These are phyloP conservation scores for Syrmaticus mikado DNA, from an alignment of 2,113 vertebrate genomes.

Conservation along the genomic window DNA sequence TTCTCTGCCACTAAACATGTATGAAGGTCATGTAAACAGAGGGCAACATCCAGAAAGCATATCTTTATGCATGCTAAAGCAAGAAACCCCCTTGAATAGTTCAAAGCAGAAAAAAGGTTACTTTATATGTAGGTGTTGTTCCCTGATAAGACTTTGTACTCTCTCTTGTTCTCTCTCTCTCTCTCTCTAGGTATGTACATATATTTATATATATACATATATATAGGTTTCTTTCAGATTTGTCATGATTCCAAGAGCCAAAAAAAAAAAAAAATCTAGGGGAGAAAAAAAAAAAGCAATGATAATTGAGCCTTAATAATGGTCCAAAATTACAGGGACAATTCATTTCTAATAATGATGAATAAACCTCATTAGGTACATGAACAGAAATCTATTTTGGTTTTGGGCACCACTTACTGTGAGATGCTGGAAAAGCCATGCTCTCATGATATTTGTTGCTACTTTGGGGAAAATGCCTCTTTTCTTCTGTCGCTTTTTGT, in stretches of 20 bases:
- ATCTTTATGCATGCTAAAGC: background rate
- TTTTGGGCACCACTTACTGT: constrained; percentile 87
- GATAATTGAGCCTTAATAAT: background rate
- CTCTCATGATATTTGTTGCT: constrained; percentile 99
- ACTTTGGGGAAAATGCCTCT: constrained; percentile 99
- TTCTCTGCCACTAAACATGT: background rate
- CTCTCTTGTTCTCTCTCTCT: background rate
- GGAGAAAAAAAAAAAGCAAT: background rate
- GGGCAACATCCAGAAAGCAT: background rate
- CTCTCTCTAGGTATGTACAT: background rate
- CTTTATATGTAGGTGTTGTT: background rate
- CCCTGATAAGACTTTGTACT: background rate
- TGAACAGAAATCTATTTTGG: constrained; percentile 45
- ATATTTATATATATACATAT: accelerated
- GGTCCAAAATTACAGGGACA: constrained; percentile 7
- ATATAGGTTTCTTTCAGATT: background rate
- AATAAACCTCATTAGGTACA: constrained; percentile 21
- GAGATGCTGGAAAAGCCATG: constrained; percentile 99
- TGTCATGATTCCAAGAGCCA: constrained; percentile 60
- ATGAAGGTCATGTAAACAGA: background rate
- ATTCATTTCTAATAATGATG: constrained; percentile 14
- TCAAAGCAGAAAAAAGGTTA: constrained; percentile 8
- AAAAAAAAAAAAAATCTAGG: background rate
- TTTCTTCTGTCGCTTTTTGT: constrained; percentile 99
- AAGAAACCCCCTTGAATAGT: background rate